Percentiles rank a stretch among this genome's conserved stretches.
These are phyloP conservation scores for Bombylius discolor DNA, from an alignment of 2,888 invertebrate genomes.

Conservation along the genomic window DNA sequence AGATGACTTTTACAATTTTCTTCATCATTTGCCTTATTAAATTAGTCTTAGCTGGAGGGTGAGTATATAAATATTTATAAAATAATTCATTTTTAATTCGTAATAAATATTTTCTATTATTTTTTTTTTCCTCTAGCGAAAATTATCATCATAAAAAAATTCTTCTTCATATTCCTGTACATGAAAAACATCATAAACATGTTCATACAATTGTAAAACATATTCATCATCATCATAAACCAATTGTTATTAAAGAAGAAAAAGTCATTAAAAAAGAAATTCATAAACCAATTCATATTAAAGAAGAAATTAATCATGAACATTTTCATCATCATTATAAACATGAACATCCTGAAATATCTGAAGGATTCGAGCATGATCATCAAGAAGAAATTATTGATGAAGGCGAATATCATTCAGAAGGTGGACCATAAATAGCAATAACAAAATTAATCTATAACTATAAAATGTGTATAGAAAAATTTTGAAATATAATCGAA, in stretches of 20 bases:
- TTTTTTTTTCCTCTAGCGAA: slow-evolving; percentile 6
- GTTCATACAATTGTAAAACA: slow-evolving; percentile 34
- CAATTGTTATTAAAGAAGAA: slow-evolving; percentile 35
- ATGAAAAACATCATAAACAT: slow-evolving; percentile 35
- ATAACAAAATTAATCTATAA: not conserved
- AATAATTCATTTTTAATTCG: not conserved
- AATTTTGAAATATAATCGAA: too few relatives aligned
- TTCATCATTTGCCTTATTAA: not conserved
- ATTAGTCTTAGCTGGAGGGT: not conserved
- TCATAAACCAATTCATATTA: slow-evolving; percentile 28
- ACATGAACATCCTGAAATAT: slow-evolving; percentile 13
- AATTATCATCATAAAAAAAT: slow-evolving; percentile 31
- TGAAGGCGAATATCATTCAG: not conserved
- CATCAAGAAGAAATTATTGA: not conserved
- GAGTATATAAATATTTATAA: not conserved
- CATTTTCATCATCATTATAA: slow-evolving; percentile 30
- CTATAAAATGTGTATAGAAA: too few relatives aligned
- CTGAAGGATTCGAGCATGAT: not conserved
- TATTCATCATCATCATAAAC: slow-evolving; percentile 36
- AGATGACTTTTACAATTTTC: not conserved
- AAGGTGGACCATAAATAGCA: not conserved
- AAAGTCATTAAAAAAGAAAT: slow-evolving; percentile 33
- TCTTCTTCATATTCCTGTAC: slow-evolving; percentile 32
- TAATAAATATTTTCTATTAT: not conserved
- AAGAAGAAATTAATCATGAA: slow-evolving; percentile 26